Evolutionary conservation across 1,140 invertebrate species (phyloP).

Genomic region (Bactericera cockerelli): DNA sequence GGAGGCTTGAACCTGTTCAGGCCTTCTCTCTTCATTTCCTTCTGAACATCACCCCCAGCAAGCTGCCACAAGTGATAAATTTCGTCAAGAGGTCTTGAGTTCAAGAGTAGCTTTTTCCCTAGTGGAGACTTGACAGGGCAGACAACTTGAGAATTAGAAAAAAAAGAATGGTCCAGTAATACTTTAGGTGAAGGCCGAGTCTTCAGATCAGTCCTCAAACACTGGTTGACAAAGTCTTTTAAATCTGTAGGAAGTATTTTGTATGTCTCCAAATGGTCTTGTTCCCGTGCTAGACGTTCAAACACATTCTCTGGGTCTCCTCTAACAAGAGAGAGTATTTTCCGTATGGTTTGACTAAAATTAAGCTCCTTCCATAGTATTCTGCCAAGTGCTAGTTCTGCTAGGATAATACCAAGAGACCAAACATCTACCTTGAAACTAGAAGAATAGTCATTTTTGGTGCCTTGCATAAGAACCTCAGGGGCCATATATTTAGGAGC

Average conservation of each 20-base stretch:
- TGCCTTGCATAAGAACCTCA: slow-evolving; percentile 49
- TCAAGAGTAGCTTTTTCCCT: slow-evolving; percentile 24
- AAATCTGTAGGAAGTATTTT: slow-evolving; percentile 37
- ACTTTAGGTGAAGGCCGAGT: slow-evolving; percentile 43
- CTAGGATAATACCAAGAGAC: slow-evolving; percentile 75
- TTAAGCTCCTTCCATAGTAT: slow-evolving; percentile 55
- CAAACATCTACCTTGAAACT: slow-evolving; percentile 72
- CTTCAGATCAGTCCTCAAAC: slow-evolving; percentile 46
- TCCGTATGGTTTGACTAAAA: slow-evolving; percentile 50
- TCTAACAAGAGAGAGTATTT: slow-evolving; percentile 53
- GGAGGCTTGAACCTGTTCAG: slow-evolving; percentile 66
- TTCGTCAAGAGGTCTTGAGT: slow-evolving; percentile 51
- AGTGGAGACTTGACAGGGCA: neutral
- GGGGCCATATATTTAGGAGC: slow-evolving; percentile 69
- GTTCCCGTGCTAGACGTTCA: slow-evolving; percentile 58
- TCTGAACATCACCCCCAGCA: slow-evolving; percentile 81
- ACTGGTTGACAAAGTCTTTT: slow-evolving; percentile 46
- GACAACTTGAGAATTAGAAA: neutral
- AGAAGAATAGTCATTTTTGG: slow-evolving; percentile 19
- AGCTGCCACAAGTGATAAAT: slow-evolving; percentile 91
- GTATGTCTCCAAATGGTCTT: slow-evolving; percentile 47
- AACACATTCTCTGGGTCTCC: slow-evolving; percentile 41
- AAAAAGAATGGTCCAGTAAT: slow-evolving; percentile 31
- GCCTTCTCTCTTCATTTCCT: slow-evolving; percentile 79
- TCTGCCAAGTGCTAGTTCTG: slow-evolving; percentile 49